Evolutionary conservation across 1,140 invertebrate species (phyloP), one percentile per base, ranked within the genome.

Genomic region (Agrilus planipennis): DNA sequence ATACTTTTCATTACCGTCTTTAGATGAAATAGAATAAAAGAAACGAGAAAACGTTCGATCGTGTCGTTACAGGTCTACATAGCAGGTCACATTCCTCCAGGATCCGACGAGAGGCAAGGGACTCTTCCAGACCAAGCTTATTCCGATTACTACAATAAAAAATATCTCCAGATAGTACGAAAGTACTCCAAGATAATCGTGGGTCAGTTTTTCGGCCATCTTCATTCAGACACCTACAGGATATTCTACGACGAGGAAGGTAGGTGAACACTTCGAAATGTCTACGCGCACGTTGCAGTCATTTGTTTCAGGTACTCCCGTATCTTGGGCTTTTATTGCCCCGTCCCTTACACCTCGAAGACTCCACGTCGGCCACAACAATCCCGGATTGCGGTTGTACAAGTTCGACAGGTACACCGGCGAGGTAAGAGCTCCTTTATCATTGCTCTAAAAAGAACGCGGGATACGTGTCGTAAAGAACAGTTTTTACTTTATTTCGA

Each of bases 161-260:
- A 69, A 31, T 91, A 88, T 57, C 54, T 90, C 16, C 65, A 78
- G 32, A 62, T 82, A 42, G 73, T 92, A 1, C 69, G 77, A 9
- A 74, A 75, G 43, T 83, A 83, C 56, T 72, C 81, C 9, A 65
- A 75, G 39, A 82, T 87, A 39, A 92, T 93, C 42, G 76, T 81
- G 7, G 89, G 86, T 19, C 89, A 93, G 63, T 90, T 93, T 64
- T 93, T 90, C 53, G 89, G 89, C 2, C 88, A 93, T 58, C 73
- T 86, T 42, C 90, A 94, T 63, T 86, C 83, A 10, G 89, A 93
- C 60, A 84, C 86, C 1, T 93, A 92, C 59, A 68, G 86, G 5
- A 70, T 91, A 21, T 77, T 89, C 52, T 88, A 88, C 64, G 78
- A 76, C 58, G 77, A 81, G 55, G 74, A n/a, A n/a, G n/a, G n/a